phyloP scores from a whole-genome alignment of 92 coral and sea anemone genomes.

The Parazoanthus darwini region DNA sequence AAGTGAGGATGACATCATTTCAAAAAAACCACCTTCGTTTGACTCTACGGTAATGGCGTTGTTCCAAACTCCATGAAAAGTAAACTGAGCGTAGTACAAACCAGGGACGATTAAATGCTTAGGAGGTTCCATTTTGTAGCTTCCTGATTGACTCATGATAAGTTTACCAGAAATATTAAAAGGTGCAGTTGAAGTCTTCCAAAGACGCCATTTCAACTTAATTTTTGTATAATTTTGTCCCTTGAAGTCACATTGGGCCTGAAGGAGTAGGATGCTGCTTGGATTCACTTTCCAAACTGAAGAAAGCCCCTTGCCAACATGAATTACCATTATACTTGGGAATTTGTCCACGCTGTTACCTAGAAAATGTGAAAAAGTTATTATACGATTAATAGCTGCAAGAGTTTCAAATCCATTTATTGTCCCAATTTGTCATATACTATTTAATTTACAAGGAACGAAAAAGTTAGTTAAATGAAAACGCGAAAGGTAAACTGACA shows the following conservation, averaged over 20 bases:
- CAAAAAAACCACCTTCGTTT: neutral
- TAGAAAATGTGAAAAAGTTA: neutral
- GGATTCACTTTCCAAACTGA: neutral
- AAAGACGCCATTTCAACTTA: neutral
- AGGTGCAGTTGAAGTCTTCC: neutral
- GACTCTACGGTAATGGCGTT: neutral
- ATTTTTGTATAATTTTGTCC: neutral
- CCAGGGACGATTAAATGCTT: neutral
- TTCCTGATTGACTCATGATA: neutral
- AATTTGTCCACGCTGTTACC: neutral
- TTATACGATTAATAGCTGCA: no score
- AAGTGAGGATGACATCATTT: neutral
- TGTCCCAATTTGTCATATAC: no score
- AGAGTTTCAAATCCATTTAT: no score
- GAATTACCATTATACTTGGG: neutral
- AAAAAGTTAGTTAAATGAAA: no score
- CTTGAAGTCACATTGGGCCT: neutral
- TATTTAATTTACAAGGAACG: no score
- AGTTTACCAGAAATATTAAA: neutral
- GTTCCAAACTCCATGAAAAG: neutral
- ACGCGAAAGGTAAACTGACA: no score
- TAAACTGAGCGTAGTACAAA: neutral
- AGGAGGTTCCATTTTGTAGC: constrained; percentile 1
- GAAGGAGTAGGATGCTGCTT: constrained; percentile 6
- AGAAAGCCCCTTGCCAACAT: neutral